Conservation (phyloP, 2,113 vertebrate genomes). For the Oceanites oceanicus region DNA sequence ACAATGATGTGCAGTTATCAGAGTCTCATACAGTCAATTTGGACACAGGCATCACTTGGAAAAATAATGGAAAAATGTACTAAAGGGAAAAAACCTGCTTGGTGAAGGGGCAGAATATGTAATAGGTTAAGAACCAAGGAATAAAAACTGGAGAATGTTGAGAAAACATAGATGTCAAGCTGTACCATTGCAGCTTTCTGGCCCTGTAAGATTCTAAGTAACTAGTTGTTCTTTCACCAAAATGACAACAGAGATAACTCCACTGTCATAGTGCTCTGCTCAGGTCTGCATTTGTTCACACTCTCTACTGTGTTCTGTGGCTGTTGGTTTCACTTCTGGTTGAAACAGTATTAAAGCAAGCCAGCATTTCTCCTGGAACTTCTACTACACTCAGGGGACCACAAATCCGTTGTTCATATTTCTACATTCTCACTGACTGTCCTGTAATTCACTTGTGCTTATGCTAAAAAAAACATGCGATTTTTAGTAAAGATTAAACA, state of each 20-base stretch:
- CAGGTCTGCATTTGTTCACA: not conserved
- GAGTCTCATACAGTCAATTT: not conserved
- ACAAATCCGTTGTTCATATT: not conserved
- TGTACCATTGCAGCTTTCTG: not conserved
- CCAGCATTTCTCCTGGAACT: not conserved
- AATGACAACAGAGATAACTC: not conserved
- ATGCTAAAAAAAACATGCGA: not conserved
- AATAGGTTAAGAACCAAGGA: not conserved
- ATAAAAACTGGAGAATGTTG: not conserved
- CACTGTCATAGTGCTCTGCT: not conserved
- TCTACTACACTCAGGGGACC: not conserved
- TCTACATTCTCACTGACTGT: not conserved
- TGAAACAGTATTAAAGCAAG: not conserved
- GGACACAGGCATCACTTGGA: not conserved
- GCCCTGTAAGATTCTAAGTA: not conserved
- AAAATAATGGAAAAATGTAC: not conserved
- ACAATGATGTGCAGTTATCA: not conserved
- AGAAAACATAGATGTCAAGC: not conserved
- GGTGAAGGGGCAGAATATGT: not conserved
- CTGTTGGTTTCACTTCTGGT: not conserved
- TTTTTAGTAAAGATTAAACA: not conserved
- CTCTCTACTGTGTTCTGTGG: not conserved
- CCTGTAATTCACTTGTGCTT: not conserved
- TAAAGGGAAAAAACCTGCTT: not conserved
- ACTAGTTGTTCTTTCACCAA: not conserved